Evolutionary conservation across 2,113 vertebrate genomes (phyloP).

Genomic region (Eretmochelys imbricata): DNA sequence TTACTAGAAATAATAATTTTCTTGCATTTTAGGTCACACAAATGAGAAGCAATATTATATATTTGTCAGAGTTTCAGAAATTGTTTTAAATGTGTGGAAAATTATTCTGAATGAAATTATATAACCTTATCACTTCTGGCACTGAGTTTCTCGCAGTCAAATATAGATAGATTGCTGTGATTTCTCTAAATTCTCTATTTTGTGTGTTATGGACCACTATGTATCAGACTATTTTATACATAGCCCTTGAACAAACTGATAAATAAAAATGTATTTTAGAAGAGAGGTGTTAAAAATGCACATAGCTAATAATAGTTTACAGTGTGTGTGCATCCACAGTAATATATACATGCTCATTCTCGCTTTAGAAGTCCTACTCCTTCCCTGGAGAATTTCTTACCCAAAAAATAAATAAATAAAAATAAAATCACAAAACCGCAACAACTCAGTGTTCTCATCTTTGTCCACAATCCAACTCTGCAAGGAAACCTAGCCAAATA

Average conservation of each 20-base stretch:
- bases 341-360: neutral
- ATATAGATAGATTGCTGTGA: neutral
- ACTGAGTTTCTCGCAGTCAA: neutral
- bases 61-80: neutral
- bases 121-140: neutral
- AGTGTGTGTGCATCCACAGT: rapidly evolving
- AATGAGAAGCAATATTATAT: neutral
- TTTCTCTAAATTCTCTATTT: neutral
- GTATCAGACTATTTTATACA: rapidly evolving
- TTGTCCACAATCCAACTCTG: rapidly evolving
- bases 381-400: rapidly evolving
- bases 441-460: rapidly evolving
- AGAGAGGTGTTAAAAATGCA: rapidly evolving
- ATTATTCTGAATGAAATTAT: neutral
- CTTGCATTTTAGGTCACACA: neutral
- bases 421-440: rapidly evolving
- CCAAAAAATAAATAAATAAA: rapidly evolving
- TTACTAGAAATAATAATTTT: neutral
- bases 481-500: neutral
- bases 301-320: rapidly evolving
- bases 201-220: neutral
- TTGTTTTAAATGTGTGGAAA: neutral
- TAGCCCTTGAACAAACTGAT: neutral
- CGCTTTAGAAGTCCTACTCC: rapidly evolving
- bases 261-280: neutral